phyloP scores from a whole-genome alignment of 2,113 vertebrate genomes.

The Ceyx cyanopectus region DNA sequence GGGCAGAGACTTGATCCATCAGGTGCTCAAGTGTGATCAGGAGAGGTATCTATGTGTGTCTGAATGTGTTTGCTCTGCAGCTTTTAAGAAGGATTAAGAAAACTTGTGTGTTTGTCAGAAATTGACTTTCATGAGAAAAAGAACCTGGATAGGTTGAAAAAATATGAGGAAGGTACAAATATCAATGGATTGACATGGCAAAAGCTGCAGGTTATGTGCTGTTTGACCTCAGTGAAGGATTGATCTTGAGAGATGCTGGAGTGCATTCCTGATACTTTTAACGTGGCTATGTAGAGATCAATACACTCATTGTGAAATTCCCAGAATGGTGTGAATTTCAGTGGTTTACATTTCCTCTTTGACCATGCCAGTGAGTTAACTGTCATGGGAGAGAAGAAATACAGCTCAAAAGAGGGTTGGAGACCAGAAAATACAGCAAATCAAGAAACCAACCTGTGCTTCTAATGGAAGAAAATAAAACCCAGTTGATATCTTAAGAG shows the following conservation, averaged over 20 bases:
- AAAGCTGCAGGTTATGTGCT: neutral
- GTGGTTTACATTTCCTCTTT: constrained; percentile 6
- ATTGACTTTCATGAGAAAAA: neutral
- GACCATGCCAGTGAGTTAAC: neutral
- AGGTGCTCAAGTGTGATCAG: neutral
- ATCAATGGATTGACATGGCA: neutral
- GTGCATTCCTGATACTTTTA: neutral
- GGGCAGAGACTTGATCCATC: neutral
- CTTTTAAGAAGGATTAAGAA: neutral
- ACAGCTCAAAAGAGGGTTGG: neutral
- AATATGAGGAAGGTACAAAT: neutral
- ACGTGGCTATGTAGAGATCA: neutral
- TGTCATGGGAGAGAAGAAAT: neutral
- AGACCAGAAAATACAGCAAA: constrained; percentile 6
- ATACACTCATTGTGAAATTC: neutral
- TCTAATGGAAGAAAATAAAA: neutral
- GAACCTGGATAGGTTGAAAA: neutral
- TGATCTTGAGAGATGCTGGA: neutral
- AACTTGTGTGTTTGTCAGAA: neutral
- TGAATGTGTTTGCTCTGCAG: neutral
- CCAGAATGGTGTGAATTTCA: neutral
- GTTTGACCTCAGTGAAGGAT: neutral
- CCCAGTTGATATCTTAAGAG: neutral
- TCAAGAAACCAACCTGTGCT: neutral
- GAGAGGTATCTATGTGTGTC: fast-evolving